Conservation (phyloP, 2,888 invertebrate species). For the Ophion ventricosus region DNA sequence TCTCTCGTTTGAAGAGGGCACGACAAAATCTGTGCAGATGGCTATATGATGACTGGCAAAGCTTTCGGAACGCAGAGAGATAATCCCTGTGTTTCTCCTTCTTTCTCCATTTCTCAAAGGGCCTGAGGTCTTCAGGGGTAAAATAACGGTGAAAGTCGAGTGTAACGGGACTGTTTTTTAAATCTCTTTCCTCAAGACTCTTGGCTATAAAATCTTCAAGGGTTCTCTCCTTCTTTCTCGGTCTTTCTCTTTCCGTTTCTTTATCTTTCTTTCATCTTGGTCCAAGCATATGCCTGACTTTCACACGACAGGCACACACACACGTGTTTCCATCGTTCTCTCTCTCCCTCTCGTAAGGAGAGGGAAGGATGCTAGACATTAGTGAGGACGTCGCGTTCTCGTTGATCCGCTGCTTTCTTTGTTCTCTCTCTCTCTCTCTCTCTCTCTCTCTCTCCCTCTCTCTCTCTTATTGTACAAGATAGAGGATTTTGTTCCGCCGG, state of each 20-base stretch:
- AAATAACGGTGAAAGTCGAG: constrained; percentile 61
- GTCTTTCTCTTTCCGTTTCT: background rate
- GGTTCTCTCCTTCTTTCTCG: constrained; percentile 18
- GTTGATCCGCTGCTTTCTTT: constrained; percentile 9
- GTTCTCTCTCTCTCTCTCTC: background rate
- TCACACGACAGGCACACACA: no score
- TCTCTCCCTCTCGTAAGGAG: background rate
- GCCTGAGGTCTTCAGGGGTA: constrained; percentile 54
- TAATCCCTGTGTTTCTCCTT: constrained; percentile 32
- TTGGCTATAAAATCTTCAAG: constrained; percentile 45
- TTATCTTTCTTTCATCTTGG: background rate
- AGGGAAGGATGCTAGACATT: no score
- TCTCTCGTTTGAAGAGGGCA: constrained; percentile 25
- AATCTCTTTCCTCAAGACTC: constrained; percentile 24
- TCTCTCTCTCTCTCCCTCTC: constrained; percentile 16
- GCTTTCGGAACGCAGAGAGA: constrained; percentile 45
- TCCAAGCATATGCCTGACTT: no score
- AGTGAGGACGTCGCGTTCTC: background rate
- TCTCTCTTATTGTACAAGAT: constrained; percentile 4
- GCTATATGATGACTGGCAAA: constrained; percentile 32
- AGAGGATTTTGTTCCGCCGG: background rate
- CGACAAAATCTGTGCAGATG: constrained; percentile 53
- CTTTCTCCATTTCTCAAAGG: constrained; percentile 6
- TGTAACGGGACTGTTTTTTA: constrained; percentile 52
- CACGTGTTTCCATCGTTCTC: background rate